phyloP scores from a whole-genome alignment of 2,888 invertebrate species.

The Phlogophora meticulosa region DNA sequence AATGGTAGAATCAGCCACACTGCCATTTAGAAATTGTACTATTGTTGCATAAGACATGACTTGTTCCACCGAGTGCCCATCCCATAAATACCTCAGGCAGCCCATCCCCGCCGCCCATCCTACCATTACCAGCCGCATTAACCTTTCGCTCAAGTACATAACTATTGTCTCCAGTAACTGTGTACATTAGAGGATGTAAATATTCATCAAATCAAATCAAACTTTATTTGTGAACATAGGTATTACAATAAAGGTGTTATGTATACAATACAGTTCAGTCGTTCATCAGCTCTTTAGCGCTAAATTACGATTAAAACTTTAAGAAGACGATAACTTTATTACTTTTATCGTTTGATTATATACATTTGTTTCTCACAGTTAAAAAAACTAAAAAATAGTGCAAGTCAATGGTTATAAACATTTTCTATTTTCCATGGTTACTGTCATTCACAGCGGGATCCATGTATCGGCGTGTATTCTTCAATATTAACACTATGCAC shows the following conservation, averaged over 20 bases:
- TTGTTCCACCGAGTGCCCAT: constrained; percentile 17
- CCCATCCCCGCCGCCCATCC: not conserved
- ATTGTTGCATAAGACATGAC: constrained; percentile 21
- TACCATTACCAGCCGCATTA: constrained; percentile 5
- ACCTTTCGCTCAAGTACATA: not conserved
- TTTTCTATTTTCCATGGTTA: too few relatives aligned
- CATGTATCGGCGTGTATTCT: too few relatives aligned
- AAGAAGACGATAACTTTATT: not conserved
- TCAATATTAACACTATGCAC: too few relatives aligned
- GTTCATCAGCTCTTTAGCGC: not conserved
- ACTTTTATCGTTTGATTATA: too few relatives aligned
- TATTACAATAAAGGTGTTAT: too few relatives aligned
- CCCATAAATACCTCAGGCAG: constrained; percentile 11
- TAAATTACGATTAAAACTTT: not conserved
- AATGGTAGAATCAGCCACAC: not conserved
- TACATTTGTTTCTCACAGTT: too few relatives aligned
- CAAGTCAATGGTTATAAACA: too few relatives aligned
- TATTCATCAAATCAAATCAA: too few relatives aligned
- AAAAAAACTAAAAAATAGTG: too few relatives aligned
- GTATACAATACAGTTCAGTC: too few relatives aligned
- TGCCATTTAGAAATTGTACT: not conserved
- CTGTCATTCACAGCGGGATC: too few relatives aligned
- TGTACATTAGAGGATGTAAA: not conserved
- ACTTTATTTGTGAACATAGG: too few relatives aligned
- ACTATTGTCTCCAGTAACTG: not conserved